Conservation (phyloP, 2,113 vertebrate genomes). For the Rostratula benghalensis region DNA sequence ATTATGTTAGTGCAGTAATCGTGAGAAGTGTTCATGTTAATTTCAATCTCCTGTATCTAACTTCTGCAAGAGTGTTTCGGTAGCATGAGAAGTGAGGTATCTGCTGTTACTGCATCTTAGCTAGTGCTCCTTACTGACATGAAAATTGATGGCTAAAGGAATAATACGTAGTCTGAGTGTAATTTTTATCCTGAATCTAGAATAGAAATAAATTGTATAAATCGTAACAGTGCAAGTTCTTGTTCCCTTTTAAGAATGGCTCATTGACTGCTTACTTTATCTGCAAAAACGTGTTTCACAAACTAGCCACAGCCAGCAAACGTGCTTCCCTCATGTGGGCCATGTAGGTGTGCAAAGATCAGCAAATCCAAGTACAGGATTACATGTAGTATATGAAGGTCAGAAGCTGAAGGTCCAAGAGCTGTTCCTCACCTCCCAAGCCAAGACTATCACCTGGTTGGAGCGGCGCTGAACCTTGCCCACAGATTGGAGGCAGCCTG, state of each 20-base stretch:
- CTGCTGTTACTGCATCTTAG: neutral
- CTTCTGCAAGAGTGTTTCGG: neutral
- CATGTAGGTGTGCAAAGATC: neutral
- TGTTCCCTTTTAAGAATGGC: neutral
- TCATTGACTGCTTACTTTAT: neutral
- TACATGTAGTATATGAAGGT: neutral
- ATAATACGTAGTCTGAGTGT: neutral
- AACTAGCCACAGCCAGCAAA: neutral
- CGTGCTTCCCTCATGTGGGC: neutral
- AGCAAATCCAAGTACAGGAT: neutral
- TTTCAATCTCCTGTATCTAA: neutral
- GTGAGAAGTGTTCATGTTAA: neutral
- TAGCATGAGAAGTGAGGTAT: neutral
- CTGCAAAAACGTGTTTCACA: no score
- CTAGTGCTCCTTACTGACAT: neutral
- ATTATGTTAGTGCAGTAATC: neutral
- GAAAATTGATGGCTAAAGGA: neutral
- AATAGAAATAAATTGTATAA: neutral
- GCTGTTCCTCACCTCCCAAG: neutral
- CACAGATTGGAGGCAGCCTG: neutral
- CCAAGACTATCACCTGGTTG: neutral
- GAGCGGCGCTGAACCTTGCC: neutral
- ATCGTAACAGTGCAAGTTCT: neutral
- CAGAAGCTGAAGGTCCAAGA: neutral
- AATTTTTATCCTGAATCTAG: neutral